Evolutionary conservation across 1,140 invertebrate species (phyloP).

Genomic region (Galendromus occidentalis): DNA sequence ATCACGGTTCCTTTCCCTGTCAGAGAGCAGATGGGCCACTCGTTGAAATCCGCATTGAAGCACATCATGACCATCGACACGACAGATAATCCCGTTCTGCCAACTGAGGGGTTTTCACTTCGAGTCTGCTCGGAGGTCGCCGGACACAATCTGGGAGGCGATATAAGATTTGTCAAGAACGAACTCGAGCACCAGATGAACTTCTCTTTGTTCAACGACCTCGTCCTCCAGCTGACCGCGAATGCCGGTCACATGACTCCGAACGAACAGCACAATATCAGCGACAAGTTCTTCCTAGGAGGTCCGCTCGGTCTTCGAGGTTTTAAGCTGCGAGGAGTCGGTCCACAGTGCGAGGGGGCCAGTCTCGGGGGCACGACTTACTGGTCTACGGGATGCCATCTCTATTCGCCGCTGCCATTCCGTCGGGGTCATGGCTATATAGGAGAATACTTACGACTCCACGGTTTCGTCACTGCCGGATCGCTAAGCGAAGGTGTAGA

Average conservation of each 20-base stretch:
- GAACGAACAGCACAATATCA: conserved; percentile 41
- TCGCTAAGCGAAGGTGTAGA: conserved; percentile 40
- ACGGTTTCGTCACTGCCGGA: conserved; percentile 63
- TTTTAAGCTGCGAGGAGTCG: conserved; percentile 56
- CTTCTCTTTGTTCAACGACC: conserved; percentile 38
- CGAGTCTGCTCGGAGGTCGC: conserved; percentile 48
- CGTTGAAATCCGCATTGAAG: conserved; percentile 57
- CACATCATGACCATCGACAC: conserved; percentile 55
- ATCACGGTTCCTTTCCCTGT: conserved; percentile 49
- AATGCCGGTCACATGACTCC: conserved; percentile 1
- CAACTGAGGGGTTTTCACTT: conserved; percentile 43
- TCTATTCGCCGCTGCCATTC: conserved; percentile 67
- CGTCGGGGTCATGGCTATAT: conserved; percentile 46
- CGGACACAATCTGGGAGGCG: conserved; percentile 49
- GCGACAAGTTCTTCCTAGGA: conserved; percentile 65
- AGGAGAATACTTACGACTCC: conserved; percentile 54
- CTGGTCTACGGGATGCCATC: conserved; percentile 55
- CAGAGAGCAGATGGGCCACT: conserved; percentile 58
- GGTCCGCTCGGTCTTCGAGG: conserved; percentile 62
- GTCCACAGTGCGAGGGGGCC: conserved; percentile 48
- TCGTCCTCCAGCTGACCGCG: conserved; percentile 36
- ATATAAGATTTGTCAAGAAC: conserved; percentile 62
- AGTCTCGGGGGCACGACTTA: conserved; percentile 38
- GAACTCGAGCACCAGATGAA: conserved; percentile 58
- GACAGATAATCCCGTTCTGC: conserved; percentile 55